Percentiles rank a stretch among this genome's conserved stretches.
These are phyloP conservation scores for Squalus acanthias DNA, from an alignment of 2,797 vertebrate species.

Conservation along the genomic window DNA sequence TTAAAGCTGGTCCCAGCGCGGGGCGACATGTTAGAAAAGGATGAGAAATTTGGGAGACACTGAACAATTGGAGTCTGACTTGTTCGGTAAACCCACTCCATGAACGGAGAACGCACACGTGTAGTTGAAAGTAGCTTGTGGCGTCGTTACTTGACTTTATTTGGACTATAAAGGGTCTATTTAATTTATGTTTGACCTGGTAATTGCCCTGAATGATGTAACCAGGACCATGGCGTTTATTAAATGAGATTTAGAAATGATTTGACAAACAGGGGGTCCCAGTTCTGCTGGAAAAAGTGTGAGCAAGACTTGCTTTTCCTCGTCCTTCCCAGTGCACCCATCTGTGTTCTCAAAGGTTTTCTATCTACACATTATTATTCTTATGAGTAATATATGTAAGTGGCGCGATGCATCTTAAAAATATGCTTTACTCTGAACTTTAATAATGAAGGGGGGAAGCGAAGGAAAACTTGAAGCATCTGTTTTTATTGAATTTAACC, in stretches of 20 bases:
- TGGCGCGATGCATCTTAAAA: neutral
- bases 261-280: neutral
- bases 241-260: neutral
- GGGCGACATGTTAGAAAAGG: neutral
- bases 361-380: neutral
- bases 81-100: neutral
- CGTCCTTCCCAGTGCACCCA: neutral
- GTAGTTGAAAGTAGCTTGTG: too few species aligned
- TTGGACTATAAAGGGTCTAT: neutral
- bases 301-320: neutral
- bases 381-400: neutral
- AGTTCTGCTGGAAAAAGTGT: neutral
- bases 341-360: neutral
- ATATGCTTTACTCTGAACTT: neutral
- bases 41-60: neutral
- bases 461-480: neutral
- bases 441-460: neutral
- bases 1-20: neutral
- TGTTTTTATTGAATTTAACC: neutral
- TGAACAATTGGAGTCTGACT: neutral
- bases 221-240: neutral
- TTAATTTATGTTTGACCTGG: neutral
- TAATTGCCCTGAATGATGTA: neutral
- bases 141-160: neutral
- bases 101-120: neutral